These are phyloP conservation scores for Ernsta delagoae DNA, from an alignment of 2,888 invertebrate genomes.

Conservation along the genomic window DNA sequence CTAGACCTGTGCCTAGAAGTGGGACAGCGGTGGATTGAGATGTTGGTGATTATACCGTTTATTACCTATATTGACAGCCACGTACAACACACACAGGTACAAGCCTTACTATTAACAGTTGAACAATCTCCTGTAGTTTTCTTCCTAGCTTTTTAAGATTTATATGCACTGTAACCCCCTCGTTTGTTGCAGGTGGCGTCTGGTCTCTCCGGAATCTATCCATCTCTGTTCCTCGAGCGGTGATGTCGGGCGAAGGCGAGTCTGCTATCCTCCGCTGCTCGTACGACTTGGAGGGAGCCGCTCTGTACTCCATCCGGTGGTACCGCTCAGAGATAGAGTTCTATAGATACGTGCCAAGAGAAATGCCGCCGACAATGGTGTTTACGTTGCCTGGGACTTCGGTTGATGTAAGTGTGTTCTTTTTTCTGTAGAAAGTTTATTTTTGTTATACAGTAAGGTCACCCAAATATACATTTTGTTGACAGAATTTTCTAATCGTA, in stretches of 20 bases:
- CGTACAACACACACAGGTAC: too few relatives aligned
- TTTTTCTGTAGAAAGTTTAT: too few relatives aligned
- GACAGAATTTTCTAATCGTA: too few relatives aligned
- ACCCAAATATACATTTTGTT: too few relatives aligned
- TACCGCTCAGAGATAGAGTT: constrained; percentile 90
- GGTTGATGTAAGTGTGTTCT: constrained; percentile 87
- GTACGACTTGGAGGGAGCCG: constrained; percentile 86
- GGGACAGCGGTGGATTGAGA: too few relatives aligned
- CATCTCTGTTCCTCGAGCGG: constrained; percentile 83
- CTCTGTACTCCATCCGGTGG: constrained; percentile 90
- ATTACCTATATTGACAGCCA: too few relatives aligned
- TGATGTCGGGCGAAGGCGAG: constrained; percentile 80
- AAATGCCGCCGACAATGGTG: constrained; percentile 88
- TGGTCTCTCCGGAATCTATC: constrained; percentile 78
- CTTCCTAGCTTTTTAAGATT: background rate
- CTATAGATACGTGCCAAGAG: constrained; percentile 90
- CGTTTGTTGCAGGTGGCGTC: constrained; percentile 65
- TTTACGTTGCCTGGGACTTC: constrained; percentile 88
- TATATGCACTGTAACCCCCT: background rate
- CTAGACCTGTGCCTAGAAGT: too few relatives aligned
- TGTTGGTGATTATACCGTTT: too few relatives aligned
- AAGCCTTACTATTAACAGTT: background rate
- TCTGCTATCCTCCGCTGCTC: constrained; percentile 82
- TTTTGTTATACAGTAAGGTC: too few relatives aligned
- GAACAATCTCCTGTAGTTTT: background rate